A percentile compares a stretch with the other conserved stretches of the same genome.
Conservation (phyloP, 2,888 invertebrate species). For the Lasiommata megera region DNA sequence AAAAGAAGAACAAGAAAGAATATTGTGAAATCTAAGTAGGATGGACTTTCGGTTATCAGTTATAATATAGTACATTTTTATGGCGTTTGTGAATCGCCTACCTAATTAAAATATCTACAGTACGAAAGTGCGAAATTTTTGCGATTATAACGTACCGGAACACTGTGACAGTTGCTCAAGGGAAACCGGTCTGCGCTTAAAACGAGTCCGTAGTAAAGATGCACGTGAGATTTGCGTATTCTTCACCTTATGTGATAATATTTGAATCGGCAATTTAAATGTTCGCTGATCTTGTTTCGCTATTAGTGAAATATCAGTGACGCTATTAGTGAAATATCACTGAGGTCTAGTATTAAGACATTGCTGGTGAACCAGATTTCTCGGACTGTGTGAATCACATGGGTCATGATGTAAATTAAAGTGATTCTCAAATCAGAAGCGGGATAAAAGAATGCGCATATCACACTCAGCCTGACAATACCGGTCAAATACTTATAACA, state of each 20-base stretch:
- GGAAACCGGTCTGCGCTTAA: slow-evolving; percentile 28
- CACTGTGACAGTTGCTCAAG: slow-evolving; percentile 26
- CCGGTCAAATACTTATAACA: too few species aligned
- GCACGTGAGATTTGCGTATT: slow-evolving; percentile 27
- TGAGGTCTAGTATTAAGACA: too few species aligned
- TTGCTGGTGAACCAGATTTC: too few species aligned
- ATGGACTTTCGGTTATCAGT: not conserved
- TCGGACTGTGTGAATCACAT: too few species aligned
- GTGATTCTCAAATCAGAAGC: too few species aligned
- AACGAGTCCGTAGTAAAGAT: slow-evolving; percentile 31
- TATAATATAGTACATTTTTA: not conserved
- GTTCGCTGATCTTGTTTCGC: too few species aligned
- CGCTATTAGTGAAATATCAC: too few species aligned
- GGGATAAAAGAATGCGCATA: too few species aligned
- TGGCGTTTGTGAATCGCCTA: not conserved
- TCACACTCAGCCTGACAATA: too few species aligned
- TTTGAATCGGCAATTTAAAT: slow-evolving; percentile 5
- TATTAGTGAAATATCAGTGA: too few species aligned
- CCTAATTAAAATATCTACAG: slow-evolving; percentile 12
- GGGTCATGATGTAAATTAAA: too few species aligned
- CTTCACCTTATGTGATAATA: slow-evolving; percentile 19
- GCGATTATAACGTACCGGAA: slow-evolving; percentile 18
- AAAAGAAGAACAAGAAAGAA: too few species aligned
- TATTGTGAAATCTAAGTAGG: not conserved
- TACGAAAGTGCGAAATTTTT: slow-evolving; percentile 29